Evolutionary conservation across 1,140 invertebrate genomes (phyloP).

Genomic region (Cydia pomonella): DNA sequence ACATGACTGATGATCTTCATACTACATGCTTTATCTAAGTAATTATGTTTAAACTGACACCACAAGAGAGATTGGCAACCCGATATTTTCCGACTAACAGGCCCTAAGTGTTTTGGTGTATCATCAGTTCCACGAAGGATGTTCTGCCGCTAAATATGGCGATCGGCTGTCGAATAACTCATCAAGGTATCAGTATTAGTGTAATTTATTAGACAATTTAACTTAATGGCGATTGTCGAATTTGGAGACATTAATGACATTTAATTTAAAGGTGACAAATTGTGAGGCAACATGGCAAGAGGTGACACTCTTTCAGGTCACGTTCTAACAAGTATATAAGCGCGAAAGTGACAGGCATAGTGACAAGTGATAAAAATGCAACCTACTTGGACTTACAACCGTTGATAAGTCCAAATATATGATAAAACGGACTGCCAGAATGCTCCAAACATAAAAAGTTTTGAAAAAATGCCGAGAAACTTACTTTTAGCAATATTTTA

Average conservation of each 20-base stretch:
- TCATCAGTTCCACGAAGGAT: slow-evolving; percentile 25
- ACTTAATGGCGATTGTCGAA: background rate
- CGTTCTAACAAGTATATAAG: too few species aligned
- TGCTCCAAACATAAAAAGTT: too few species aligned
- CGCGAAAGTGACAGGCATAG: too few species aligned
- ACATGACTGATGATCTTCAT: background rate
- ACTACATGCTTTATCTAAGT: slow-evolving; percentile 3
- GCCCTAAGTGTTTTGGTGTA: slow-evolving; percentile 7
- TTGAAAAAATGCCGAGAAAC: too few species aligned
- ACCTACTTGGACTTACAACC: too few species aligned
- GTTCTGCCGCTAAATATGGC: slow-evolving; percentile 16
- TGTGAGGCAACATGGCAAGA: background rate
- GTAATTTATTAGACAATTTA: slow-evolving; percentile 11
- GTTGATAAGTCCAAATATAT: too few species aligned
- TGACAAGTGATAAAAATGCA: too few species aligned
- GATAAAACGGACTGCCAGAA: too few species aligned
- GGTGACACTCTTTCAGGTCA: background rate
- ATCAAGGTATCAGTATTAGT: slow-evolving; percentile 8
- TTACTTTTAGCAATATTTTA: too few species aligned
- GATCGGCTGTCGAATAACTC: slow-evolving; percentile 13
- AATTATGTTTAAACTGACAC: background rate
- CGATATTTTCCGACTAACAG: slow-evolving; percentile 7
- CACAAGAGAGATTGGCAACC: slow-evolving; percentile 15
- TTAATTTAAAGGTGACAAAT: background rate
- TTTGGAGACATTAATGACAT: slow-evolving; percentile 14